Percentiles rank a stretch among this genome's conserved stretches.
These are phyloP conservation scores for Lepidocyrtoides sp. DNA, from an alignment of 2,888 invertebrate species.

Conservation along the genomic window DNA sequence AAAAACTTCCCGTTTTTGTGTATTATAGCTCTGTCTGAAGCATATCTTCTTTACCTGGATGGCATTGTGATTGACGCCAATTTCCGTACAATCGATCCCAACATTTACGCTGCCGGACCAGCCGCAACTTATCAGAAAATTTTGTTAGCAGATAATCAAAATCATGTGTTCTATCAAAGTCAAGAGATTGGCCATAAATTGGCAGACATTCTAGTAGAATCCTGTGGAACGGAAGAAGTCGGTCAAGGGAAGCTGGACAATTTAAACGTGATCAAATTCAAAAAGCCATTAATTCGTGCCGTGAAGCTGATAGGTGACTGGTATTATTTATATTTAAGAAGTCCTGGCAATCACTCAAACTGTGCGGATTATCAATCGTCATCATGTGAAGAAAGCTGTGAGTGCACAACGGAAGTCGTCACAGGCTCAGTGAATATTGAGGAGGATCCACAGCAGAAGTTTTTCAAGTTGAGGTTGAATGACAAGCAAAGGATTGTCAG, in stretches of 20 bases:
- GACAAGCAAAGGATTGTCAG: conserved; percentile 75
- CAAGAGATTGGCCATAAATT: conserved; percentile 90
- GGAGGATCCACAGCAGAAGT: conserved; percentile 79
- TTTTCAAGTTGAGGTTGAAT: conserved; percentile 81
- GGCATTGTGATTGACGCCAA: conserved; percentile 89
- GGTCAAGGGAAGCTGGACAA: conserved; percentile 48
- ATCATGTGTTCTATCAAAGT: conserved; percentile 89
- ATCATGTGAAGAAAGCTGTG: conserved; percentile 74
- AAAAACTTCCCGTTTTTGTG: too few species aligned
- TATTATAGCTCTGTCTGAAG: conserved; percentile 58
- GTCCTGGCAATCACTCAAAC: conserved; percentile 87
- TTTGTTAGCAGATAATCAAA: conserved; percentile 88
- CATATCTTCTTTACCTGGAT: conserved; percentile 87
- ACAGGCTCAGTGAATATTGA: conserved; percentile 80
- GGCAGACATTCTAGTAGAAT: conserved; percentile 74
- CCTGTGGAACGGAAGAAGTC: conserved; percentile 49
- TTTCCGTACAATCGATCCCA: conserved; percentile 90
- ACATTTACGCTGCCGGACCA: conserved; percentile 90
- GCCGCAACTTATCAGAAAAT: conserved; percentile 89
- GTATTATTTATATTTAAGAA: conserved; percentile 89
- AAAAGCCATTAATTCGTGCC: conserved; percentile 80
- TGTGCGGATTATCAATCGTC: conserved; percentile 67
- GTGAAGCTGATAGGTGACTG: conserved; percentile 89
- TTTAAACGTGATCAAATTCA: conserved; percentile 69
- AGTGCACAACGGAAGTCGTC: conserved; percentile 80